Conservation (phyloP, 2,888 invertebrate species). For the Sipha maydis region DNA sequence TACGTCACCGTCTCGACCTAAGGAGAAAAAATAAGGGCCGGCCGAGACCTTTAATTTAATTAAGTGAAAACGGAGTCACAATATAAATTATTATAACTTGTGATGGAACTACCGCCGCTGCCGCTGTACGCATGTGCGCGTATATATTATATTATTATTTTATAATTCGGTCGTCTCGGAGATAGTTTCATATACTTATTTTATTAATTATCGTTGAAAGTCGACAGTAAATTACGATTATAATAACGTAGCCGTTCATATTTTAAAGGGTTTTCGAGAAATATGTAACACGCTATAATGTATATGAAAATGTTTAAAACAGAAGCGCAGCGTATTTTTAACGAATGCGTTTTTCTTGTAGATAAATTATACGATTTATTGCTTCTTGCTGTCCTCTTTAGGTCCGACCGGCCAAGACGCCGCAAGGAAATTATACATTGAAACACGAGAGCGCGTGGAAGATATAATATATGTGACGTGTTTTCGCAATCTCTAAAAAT, state of each 20-base stretch:
- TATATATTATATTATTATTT: neutral
- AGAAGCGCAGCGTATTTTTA: neutral
- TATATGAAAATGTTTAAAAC: neutral
- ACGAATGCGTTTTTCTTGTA: neutral
- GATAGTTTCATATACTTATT: slow-evolving; percentile 36
- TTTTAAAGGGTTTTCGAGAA: neutral
- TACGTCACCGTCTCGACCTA: neutral
- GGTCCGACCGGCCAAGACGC: neutral
- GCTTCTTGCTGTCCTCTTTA: neutral
- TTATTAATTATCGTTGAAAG: slow-evolving; percentile 51
- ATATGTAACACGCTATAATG: neutral
- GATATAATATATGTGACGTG: neutral
- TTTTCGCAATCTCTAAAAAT: neutral
- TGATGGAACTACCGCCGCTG: neutral
- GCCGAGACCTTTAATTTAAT: slow-evolving; percentile 50
- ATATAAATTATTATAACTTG: slow-evolving; percentile 31
- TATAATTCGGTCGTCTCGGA: slow-evolving; percentile 10
- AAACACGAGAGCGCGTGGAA: neutral
- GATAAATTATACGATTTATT: slow-evolving; percentile 32
- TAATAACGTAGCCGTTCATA: neutral
- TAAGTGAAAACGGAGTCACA: slow-evolving; percentile 47
- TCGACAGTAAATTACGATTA: slow-evolving; percentile 55
- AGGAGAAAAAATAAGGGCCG: neutral
- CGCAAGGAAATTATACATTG: neutral
- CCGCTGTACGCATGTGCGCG: neutral